Conservation (phyloP, 2,797 vertebrate species). For the Acanthurus tractus region DNA sequence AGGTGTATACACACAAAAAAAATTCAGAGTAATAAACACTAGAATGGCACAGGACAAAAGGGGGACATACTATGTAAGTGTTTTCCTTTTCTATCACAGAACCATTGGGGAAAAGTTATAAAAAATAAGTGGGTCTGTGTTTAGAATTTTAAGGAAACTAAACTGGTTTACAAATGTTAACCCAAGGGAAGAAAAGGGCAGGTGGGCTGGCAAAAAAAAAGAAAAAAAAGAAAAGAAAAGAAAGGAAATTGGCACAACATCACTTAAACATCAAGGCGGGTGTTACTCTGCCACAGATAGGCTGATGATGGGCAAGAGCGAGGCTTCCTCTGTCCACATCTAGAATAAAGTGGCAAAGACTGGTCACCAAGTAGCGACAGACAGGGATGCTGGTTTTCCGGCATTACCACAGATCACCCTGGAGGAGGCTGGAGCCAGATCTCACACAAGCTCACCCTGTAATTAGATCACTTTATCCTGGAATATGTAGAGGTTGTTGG, state of each 20-base stretch:
- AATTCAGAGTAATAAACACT: slow-evolving; percentile 75
- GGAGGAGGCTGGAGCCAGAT: slow-evolving; percentile 41
- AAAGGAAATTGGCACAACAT: slow-evolving; percentile 82
- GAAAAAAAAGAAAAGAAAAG: background rate
- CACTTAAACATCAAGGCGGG: slow-evolving; percentile 81
- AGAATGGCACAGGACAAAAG: slow-evolving; percentile 79
- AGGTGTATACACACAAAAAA: slow-evolving; percentile 53
- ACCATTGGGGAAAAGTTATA: slow-evolving; percentile 51
- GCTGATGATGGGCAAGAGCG: slow-evolving; percentile 63
- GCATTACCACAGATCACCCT: slow-evolving; percentile 57
- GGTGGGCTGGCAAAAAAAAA: slow-evolving; percentile 49
- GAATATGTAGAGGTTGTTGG: slow-evolving; percentile 99
- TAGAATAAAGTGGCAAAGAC: slow-evolving; percentile 77
- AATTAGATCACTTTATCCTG: slow-evolving; percentile 98
- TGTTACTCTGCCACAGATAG: slow-evolving; percentile 73
- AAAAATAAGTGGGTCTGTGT: slow-evolving; percentile 77
- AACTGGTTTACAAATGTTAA: slow-evolving; percentile 58
- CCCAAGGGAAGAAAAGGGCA: slow-evolving; percentile 44
- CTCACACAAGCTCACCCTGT: slow-evolving; percentile 26
- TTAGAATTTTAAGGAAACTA: slow-evolving; percentile 68
- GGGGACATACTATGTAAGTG: slow-evolving; percentile 60
- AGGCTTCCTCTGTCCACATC: slow-evolving; percentile 75
- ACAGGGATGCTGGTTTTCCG: slow-evolving; percentile 59
- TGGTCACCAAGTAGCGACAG: slow-evolving; percentile 61
- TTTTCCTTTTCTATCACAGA: slow-evolving; percentile 71